These are phyloP conservation scores for Podarcis siculus DNA, from an alignment of 2,797 vertebrate species.

Conservation along the genomic window DNA sequence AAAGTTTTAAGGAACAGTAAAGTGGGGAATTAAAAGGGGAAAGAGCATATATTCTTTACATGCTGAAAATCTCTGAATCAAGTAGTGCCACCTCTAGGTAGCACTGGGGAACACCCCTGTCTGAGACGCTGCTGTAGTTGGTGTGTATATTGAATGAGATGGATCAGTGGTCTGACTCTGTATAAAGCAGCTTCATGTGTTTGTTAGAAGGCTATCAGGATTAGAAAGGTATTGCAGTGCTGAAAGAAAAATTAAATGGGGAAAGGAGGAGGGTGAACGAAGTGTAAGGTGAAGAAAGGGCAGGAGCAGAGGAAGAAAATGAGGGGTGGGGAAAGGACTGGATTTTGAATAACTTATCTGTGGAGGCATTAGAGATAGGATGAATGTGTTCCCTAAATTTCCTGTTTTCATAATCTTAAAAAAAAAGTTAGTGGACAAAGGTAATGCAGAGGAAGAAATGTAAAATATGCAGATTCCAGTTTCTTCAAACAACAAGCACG, in stretches of 20 bases:
- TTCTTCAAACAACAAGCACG: neutral
- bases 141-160: neutral
- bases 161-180: neutral
- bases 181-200: neutral
- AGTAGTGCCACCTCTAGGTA: neutral
- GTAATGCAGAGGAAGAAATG: neutral
- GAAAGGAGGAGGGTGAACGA: neutral
- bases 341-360: neutral
- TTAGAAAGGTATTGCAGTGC: neutral
- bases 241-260: neutral
- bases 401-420: neutral
- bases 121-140: neutral
- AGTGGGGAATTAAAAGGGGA: neutral
- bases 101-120: neutral
- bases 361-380: neutral
- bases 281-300: neutral
- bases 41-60: neutral
- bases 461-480: neutral
- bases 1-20: neutral
- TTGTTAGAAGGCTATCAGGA: neutral
- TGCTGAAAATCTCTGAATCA: neutral
- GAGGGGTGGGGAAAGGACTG: neutral
- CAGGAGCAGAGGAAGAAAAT: neutral
- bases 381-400: neutral
- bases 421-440: neutral